Percentiles rank a stretch among this genome's conserved stretches.
Evolutionary conservation across 2,797 vertebrate species (phyloP).

Genomic region (Nyctibius grandis): DNA sequence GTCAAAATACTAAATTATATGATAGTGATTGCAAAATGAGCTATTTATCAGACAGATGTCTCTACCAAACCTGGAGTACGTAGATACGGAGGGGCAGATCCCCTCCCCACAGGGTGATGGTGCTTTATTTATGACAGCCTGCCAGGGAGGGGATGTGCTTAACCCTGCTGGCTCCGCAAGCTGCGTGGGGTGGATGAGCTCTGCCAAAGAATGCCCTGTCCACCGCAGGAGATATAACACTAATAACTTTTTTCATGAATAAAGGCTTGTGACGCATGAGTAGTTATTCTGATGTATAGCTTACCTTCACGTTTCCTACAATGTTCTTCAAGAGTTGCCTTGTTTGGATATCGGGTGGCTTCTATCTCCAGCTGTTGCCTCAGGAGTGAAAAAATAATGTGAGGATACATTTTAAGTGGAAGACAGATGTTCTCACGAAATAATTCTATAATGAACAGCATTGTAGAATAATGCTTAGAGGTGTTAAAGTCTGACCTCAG

Average conservation of each 20-base stretch:
- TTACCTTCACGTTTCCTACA: background rate
- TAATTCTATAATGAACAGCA: background rate
- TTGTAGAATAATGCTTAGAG: background rate
- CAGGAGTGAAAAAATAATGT: background rate
- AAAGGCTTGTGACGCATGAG: background rate
- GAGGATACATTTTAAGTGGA: background rate
- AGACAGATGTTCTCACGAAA: background rate
- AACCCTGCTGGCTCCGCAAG: background rate
- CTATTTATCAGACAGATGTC: constrained; percentile 66
- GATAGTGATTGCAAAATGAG: constrained; percentile 69
- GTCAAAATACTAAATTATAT: constrained; percentile 68
- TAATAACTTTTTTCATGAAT: background rate
- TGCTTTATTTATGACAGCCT: background rate
- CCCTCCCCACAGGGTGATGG: background rate
- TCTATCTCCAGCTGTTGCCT: background rate
- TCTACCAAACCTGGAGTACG: background rate
- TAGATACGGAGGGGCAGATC: background rate
- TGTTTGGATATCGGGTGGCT: background rate
- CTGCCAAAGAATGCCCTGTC: rapidly evolving
- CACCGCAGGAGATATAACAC: background rate
- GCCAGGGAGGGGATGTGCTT: background rate
- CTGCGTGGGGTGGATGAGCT: background rate
- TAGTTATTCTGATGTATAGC: background rate
- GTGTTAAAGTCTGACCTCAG: background rate
- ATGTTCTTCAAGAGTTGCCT: background rate